A percentile compares a stretch with the other conserved stretches of the same genome.
These are phyloP conservation scores for Stenodema calcarata DNA, from an alignment of 2,888 invertebrate species.

Conservation along the genomic window DNA sequence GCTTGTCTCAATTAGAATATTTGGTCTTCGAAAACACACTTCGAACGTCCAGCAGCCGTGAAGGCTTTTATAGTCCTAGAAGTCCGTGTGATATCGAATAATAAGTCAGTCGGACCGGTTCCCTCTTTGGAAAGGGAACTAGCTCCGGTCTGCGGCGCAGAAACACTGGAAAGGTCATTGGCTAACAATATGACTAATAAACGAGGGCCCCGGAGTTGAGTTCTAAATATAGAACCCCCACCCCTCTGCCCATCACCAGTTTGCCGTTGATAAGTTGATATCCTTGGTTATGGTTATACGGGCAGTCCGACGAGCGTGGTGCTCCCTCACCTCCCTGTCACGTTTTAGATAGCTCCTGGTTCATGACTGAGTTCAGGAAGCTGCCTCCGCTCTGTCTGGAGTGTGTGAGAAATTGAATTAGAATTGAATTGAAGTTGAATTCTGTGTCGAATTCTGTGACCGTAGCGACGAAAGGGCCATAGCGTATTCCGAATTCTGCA, in stretches of 20 bases:
- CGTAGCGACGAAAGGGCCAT: too few species aligned
- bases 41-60: not conserved
- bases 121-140: conserved; percentile 13
- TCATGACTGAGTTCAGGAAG: not conserved
- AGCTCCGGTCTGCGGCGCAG: conserved; percentile 38
- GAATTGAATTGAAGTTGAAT: too few species aligned
- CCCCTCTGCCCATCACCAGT: not conserved
- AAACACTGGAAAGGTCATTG: conserved; percentile 48
- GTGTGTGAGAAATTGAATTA: not conserved
- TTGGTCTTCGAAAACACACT: too few species aligned
- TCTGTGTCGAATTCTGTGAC: too few species aligned
- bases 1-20: too few species aligned
- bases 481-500: too few species aligned
- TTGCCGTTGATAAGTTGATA: conserved; percentile 44
- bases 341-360: not conserved
- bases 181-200: conserved; percentile 49
- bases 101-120: not conserved
- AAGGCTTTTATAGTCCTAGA: not conserved
- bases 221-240: conserved; percentile 39
- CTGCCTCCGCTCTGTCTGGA: not conserved
- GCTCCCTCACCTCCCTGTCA: not conserved
- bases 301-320: not conserved
- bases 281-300: conserved; percentile 41
- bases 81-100: not conserved
- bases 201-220: conserved; percentile 29